Percentiles rank a stretch among this genome's conserved stretches.
phyloP scores from a whole-genome alignment of 2,113 vertebrate species.

The Uria aalge region DNA sequence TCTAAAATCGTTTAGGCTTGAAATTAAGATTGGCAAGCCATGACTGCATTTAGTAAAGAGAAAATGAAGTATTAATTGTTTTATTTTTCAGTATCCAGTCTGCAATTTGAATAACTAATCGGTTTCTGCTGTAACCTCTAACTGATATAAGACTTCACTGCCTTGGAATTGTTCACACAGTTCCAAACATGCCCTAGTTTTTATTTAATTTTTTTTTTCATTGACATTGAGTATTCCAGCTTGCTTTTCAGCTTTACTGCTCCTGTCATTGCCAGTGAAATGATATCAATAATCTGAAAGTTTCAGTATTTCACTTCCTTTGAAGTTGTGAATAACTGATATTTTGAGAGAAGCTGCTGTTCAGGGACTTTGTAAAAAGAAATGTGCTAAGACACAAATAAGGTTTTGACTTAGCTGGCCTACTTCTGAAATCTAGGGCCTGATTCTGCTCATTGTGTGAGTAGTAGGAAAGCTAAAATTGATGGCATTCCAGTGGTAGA shows the following conservation, averaged over 20 bases:
- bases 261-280: neutral
- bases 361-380: neutral
- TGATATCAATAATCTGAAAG: neutral
- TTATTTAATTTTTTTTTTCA: neutral
- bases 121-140: neutral
- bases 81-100: constrained; percentile 36
- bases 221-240: neutral
- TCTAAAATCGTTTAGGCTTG: constrained; percentile 53
- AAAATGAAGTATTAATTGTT: constrained; percentile 65
- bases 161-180: neutral
- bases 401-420: neutral
- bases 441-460: neutral
- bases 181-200: neutral
- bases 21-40: constrained; percentile 68
- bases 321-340: neutral
- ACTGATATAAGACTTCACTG: neutral
- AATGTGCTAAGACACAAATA: neutral
- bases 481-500: neutral
- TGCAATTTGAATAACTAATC: constrained; percentile 36
- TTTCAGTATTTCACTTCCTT: neutral
- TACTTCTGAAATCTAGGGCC: neutral
- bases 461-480: neutral
- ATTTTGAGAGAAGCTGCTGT: neutral
- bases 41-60: constrained; percentile 41
- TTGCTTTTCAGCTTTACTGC: constrained; percentile 13